Evolutionary conservation across 2,113 vertebrate species (phyloP).

Genomic region (Anthoscopus minutus): DNA sequence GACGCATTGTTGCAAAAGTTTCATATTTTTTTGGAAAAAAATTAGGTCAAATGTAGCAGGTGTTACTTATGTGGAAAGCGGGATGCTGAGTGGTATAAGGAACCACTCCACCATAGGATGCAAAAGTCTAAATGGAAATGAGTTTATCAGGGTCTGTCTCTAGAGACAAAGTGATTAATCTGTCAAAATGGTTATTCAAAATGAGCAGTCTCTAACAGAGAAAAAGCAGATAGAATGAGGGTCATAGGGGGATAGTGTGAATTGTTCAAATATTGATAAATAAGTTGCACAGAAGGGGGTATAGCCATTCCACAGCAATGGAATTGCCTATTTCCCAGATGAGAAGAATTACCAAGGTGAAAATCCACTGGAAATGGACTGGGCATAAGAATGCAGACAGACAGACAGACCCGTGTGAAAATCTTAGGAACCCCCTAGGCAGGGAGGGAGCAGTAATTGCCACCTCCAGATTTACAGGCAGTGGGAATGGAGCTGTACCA

Average conservation of each 20-base stretch:
- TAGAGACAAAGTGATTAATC: not conserved
- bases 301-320: not conserved
- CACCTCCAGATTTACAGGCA: not conserved
- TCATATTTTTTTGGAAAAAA: not conserved
- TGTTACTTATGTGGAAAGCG: not conserved
- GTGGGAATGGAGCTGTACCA: not conserved
- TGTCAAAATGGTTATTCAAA: not conserved
- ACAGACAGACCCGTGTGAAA: not conserved
- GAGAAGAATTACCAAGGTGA: not conserved
- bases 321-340: not conserved
- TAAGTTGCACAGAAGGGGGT: not conserved
- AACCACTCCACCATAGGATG: not conserved
- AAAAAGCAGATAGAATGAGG: not conserved
- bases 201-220: not conserved
- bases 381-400: not conserved
- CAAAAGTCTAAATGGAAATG: slow-evolving; percentile 13
- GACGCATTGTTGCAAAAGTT: not conserved
- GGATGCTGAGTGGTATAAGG: not conserved
- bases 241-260: not conserved
- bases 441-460: not conserved
- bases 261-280: slow-evolving; percentile 1
- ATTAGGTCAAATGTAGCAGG: not conserved
- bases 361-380: not conserved
- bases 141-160: not conserved
- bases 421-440: not conserved